Base-by-base conservation (phyloP, 2,113 vertebrate genomes). In the Mastomys coucha region DNA sequence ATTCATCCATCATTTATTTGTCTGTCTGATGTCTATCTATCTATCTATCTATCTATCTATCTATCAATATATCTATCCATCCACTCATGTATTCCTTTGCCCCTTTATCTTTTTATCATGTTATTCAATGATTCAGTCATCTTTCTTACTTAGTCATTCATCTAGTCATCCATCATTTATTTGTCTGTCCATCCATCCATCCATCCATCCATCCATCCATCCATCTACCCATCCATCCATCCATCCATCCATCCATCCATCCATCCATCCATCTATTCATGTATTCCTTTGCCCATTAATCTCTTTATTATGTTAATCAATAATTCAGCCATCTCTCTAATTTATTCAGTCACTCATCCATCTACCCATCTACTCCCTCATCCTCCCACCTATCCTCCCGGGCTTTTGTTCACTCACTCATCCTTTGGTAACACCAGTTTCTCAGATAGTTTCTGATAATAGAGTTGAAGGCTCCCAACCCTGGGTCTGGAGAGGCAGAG, bases 361-460 rank as follows among this genome's bases (percentile, higher is more conserved):
- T 33, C 28, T 5, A 78, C 45, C 70, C 8, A 10, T 56, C 51
- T 19, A 5, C n/a, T 80, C n/a, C 95, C 53, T 82, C 42, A 77
- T 63, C 33, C 22, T 60, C 31, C 56, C 22, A 1, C 39, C 20
- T 26, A 49, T 17, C n/a, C 31, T 33, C 22, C 56, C 0, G 26
- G n/a, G n/a, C 24, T 53, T 42, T n/a, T 85, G 20, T n/a, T 12
- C 11, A 53, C 33, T 51, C 58, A 16, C 28, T 88, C 28, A 78
- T 84, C 92, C 53, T 76, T 88, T 89, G 11, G 42, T 82, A 51
- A 67, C 60, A 92, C 53, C 63, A 28, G 69, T 16, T 69, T 94
- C 91, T 76, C 89, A 75, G 65, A 69, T 11, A 56, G 73, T 87
- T 94, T 67, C 60, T 84, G 56, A 92, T 53, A 72, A 36, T 36